Evolutionary conservation across 2,797 vertebrate species (phyloP), one percentile per base, ranked within the genome.

Genomic region (Hippopotamyrus pictus): DNA sequence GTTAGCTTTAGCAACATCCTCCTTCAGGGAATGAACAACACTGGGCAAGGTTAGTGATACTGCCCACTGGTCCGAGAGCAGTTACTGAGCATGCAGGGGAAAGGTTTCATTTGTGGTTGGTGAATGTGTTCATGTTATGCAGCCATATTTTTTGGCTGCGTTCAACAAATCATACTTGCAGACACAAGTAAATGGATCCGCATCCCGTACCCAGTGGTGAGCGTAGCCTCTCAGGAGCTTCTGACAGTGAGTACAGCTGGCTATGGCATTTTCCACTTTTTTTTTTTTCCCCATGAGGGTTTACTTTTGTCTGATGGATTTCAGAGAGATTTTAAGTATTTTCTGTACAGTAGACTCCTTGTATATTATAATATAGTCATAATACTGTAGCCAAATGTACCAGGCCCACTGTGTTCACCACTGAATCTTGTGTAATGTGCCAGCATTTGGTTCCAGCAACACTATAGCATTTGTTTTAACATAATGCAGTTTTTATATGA

Each of bases 311-410:
- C 51, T 86, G 84, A 53, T 29, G 48, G 14, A 29, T 29, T 51
- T 54, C 84, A 33, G 48, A 33, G 33, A 37, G 25, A 7, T 73
- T 69, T 29, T 89, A 54, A 29, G 53, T 5, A 57, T 54, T 37
- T 44, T 88, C n/a, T 48, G 50, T 84, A 90, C 82, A 76, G 44
- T 89, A 5, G 5, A 88, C 79, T 92, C 33, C 90, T 33, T 90
- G 73, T 90, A 92, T 90, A 91, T 88, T 89, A 93, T 59, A 41
- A 93, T 92, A 93, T 92, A 90, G 37, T 46, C 92, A 90, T 89
- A 50, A 73, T 50, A 73, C 53, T 59, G 89, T 57, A 91, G 89
- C 92, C 89, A 88, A 84, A 79, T 65, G 59, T 88, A 54, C 73
- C 29, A 41, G 76, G 73, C 82, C 83, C 50, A 51, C 89, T 88